Evolutionary conservation across 2,797 vertebrate genomes (phyloP).

Genomic region (Sebastes umbrosus): DNA sequence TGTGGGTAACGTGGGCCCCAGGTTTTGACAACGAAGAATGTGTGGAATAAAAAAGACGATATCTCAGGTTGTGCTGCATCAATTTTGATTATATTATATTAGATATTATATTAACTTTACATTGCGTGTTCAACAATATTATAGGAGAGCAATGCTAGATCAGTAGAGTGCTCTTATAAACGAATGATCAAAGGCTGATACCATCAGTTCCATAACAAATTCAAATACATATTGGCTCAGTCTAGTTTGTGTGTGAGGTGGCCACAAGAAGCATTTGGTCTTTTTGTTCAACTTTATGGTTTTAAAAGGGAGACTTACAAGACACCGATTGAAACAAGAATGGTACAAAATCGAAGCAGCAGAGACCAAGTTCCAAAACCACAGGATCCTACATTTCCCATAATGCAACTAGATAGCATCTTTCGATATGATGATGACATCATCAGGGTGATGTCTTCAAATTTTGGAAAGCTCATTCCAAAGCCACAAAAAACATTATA

Average conservation of each 20-base stretch:
- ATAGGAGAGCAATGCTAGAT: background rate
- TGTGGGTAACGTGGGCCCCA: background rate
- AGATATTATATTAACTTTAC: background rate
- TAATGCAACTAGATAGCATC: no score
- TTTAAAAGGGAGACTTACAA: no score
- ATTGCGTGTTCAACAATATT: background rate
- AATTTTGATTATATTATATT: background rate
- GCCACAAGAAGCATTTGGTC: background rate
- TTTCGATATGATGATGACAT: no score
- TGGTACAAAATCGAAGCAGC: no score
- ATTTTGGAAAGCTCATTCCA: no score
- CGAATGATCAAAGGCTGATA: background rate
- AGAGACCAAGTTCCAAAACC: no score
- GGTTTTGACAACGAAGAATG: background rate
- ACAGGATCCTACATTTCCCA: no score
- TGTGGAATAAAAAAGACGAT: background rate
- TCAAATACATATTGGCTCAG: background rate
- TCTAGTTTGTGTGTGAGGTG: background rate
- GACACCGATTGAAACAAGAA: rapidly evolving
- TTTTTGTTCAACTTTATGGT: rapidly evolving
- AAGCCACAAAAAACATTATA: no score
- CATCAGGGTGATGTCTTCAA: no score
- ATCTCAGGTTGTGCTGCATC: background rate
- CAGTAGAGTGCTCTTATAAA: background rate
- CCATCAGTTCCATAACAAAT: background rate